Conservation (phyloP, 2,113 vertebrate species). For the Pygoscelis antarcticus region DNA sequence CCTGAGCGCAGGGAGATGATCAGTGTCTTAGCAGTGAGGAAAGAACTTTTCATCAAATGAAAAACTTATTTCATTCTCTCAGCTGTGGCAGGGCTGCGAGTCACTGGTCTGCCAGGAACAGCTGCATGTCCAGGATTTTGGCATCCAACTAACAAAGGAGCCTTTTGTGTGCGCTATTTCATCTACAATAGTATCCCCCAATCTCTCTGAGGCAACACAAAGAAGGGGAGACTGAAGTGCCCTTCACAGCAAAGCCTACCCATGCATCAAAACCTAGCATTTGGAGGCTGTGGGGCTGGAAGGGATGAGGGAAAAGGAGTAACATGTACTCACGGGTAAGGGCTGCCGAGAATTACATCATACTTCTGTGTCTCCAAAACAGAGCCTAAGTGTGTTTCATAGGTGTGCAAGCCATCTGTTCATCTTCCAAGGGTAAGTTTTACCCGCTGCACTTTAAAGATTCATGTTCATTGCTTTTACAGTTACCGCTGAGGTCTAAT, state of each 20-base stretch:
- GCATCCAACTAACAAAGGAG: not conserved
- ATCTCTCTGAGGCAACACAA: not conserved
- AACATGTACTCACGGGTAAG: fast-evolving
- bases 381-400: not conserved
- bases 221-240: not conserved
- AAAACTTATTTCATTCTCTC: not conserved
- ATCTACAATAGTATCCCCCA: not conserved
- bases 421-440: not conserved
- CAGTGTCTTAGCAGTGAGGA: not conserved
- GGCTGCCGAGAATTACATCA: not conserved
- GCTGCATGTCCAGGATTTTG: constrained; percentile 28
- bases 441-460: constrained; percentile 16
- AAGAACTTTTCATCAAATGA: not conserved
- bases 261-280: not conserved
- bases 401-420: constrained; percentile 10
- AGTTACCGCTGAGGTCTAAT: constrained; percentile 62
- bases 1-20: not conserved
- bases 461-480: constrained; percentile 30
- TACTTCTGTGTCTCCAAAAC: not conserved
- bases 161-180: not conserved
- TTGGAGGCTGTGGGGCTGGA: not conserved
- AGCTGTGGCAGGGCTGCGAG: not conserved
- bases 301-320: not conserved
- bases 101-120: constrained; percentile 20
- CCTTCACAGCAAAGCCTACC: not conserved